Conservation (phyloP, 1,140 invertebrate species). For the Drosophila pallidifrons region DNA sequence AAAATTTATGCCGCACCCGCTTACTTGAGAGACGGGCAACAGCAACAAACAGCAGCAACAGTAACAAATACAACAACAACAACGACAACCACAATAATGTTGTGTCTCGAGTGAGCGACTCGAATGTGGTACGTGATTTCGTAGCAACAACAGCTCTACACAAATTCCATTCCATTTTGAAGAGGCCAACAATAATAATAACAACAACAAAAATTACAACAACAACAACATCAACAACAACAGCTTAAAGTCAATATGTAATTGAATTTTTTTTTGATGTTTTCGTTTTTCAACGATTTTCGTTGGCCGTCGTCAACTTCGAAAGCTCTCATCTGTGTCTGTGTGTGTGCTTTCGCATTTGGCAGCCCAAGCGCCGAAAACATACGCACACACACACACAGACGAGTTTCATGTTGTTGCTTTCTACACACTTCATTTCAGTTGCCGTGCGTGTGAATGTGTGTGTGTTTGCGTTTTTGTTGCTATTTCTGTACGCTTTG, state of each 20-base stretch:
- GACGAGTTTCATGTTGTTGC: constrained; percentile 54
- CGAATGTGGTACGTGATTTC: constrained; percentile 46
- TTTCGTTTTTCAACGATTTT: constrained; percentile 66
- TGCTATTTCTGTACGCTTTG: constrained; percentile 46
- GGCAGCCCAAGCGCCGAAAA: constrained; percentile 31
- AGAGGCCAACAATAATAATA: constrained; percentile 56
- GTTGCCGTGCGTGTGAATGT: constrained; percentile 19
- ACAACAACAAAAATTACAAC: constrained; percentile 26
- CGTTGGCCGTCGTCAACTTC: constrained; percentile 54
- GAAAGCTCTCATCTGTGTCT: constrained; percentile 27
- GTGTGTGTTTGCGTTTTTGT: constrained; percentile 41
- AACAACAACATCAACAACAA: constrained; percentile 37
- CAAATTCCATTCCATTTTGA: constrained; percentile 75
- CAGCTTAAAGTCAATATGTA: constrained; percentile 71
- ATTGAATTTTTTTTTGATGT: constrained; percentile 65
- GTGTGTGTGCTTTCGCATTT: constrained; percentile 32
- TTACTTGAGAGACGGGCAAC: constrained; percentile 35
- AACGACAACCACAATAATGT: constrained; percentile 43
- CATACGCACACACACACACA: background rate
- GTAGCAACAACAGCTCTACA: constrained; percentile 48
- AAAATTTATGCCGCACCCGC: constrained; percentile 72
- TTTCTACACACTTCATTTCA: constrained; percentile 67
- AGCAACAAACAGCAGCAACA: constrained; percentile 26
- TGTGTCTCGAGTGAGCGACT: constrained; percentile 13
- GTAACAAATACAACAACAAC: constrained; percentile 42